phyloP scores from a whole-genome alignment of 1,140 invertebrate genomes.

The Macrotrachela quadricornifera region DNA sequence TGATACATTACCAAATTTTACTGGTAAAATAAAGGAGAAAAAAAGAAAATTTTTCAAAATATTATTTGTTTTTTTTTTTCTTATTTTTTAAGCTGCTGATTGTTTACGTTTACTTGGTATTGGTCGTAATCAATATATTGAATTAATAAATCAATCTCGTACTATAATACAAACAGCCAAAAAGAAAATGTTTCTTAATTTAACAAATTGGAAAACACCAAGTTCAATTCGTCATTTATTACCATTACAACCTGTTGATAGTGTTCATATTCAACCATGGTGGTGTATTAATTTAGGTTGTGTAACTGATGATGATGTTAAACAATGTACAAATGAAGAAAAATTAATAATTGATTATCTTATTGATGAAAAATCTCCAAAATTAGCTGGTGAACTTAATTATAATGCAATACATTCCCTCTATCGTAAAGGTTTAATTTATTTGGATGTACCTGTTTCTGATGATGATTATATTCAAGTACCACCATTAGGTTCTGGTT shows the following conservation, averaged over 20 bases:
- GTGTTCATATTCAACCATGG: slow-evolving; percentile 59
- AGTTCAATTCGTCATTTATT: slow-evolving; percentile 19
- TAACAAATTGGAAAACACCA: too few relatives aligned
- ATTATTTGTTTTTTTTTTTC: too few relatives aligned
- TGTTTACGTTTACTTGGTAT: slow-evolving; percentile 63
- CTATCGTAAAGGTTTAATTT: slow-evolving; percentile 62
- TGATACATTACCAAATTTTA: slow-evolving; percentile 87
- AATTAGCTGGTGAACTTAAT: slow-evolving; percentile 4
- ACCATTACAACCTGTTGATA: slow-evolving; percentile 47
- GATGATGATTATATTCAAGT: slow-evolving; percentile 66
- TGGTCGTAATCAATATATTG: slow-evolving; percentile 83
- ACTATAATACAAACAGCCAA: slow-evolving; percentile 15
- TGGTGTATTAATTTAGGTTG: slow-evolving; percentile 62
- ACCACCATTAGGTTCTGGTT: slow-evolving; percentile 63
- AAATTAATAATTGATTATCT: slow-evolving; percentile 58
- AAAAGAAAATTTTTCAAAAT: slow-evolving; percentile 28
- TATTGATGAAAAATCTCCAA: slow-evolving; percentile 41
- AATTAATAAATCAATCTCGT: slow-evolving; percentile 67
- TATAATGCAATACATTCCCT: slow-evolving; percentile 10
- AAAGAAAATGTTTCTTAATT: too few relatives aligned
- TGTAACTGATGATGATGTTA: slow-evolving; percentile 72
- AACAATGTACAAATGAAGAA: slow-evolving; percentile 42
- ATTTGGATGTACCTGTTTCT: slow-evolving; percentile 69
- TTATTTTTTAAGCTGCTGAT: slow-evolving; percentile 40
- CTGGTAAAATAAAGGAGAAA: slow-evolving; percentile 64